Conservation (phyloP, 2,888 invertebrate genomes). For the Oscheius sp. region DNA sequence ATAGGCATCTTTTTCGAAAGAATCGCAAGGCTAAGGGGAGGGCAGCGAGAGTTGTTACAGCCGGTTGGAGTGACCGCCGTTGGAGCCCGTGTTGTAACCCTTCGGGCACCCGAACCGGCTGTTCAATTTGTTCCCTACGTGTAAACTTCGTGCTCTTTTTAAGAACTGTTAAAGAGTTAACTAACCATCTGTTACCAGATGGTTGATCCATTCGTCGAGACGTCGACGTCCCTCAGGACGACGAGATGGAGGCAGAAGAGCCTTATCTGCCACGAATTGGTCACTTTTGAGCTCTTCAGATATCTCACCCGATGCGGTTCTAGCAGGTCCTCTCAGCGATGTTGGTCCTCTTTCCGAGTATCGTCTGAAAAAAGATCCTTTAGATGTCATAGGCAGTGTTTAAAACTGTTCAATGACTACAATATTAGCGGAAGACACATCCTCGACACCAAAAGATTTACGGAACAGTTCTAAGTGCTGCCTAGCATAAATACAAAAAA, state of each 20-base stretch:
- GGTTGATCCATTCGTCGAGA: slow-evolving; percentile 28
- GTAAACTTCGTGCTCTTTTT: slow-evolving; percentile 23
- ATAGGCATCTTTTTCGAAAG: slow-evolving; percentile 14
- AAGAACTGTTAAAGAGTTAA: not conserved
- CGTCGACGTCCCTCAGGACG: slow-evolving; percentile 24
- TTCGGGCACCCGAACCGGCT: not conserved
- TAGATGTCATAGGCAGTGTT: not conserved
- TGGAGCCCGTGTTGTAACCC: slow-evolving; percentile 12
- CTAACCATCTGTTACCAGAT: slow-evolving; percentile 27
- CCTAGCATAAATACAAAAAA: no score
- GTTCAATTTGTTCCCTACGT: slow-evolving; percentile 29
- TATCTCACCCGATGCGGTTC: slow-evolving; percentile 11
- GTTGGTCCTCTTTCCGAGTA: slow-evolving; percentile 26
- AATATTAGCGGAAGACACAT: no score
- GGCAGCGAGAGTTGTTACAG: slow-evolving; percentile 22
- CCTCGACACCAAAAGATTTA: no score
- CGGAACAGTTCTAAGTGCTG: no score
- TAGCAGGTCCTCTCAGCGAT: not conserved
- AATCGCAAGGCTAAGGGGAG: not conserved
- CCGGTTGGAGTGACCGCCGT: slow-evolving; percentile 26
- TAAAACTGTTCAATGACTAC: not conserved
- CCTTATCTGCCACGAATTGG: not conserved
- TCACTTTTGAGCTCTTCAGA: not conserved
- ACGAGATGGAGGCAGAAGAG: slow-evolving; percentile 1
- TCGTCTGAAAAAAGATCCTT: not conserved